Conservation (phyloP, 1,140 invertebrate species). For the Zaprionus capensis region DNA sequence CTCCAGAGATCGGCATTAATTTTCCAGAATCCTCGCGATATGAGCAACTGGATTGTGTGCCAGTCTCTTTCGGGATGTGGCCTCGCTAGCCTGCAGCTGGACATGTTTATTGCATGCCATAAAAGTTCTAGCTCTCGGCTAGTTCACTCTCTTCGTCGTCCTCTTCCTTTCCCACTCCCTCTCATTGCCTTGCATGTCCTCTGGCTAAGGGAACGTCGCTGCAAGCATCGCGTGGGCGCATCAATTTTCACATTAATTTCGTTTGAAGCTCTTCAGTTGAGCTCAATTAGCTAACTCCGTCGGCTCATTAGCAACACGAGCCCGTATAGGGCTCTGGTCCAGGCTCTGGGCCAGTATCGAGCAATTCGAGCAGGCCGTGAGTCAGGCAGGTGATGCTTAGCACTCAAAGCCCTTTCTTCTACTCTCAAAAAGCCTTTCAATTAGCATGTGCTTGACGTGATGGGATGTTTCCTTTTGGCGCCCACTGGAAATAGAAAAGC, state of each 20-base stretch:
- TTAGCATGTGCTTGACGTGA: constrained; percentile 23
- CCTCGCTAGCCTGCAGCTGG: constrained; percentile 1
- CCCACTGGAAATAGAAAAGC: background rate
- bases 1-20: constrained; percentile 45
- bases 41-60: constrained; percentile 48
- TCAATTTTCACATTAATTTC: constrained; percentile 62
- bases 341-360: background rate
- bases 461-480: background rate
- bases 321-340: background rate
- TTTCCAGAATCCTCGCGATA: constrained; percentile 23
- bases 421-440: constrained; percentile 9
- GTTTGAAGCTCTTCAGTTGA: constrained; percentile 43
- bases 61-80: background rate
- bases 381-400: background rate
- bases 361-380: constrained; percentile 12
- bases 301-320: constrained; percentile 57
- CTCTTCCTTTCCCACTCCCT: background rate
- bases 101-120: constrained; percentile 53
- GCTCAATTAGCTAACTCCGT: constrained; percentile 46
- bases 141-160: background rate
- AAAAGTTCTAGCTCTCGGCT: constrained; percentile 28
- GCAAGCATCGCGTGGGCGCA: constrained; percentile 16
- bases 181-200: background rate
- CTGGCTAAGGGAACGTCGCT: background rate
- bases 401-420: background rate